phyloP scores from a whole-genome alignment of 2,888 invertebrate species.

The Panopea generosa region DNA sequence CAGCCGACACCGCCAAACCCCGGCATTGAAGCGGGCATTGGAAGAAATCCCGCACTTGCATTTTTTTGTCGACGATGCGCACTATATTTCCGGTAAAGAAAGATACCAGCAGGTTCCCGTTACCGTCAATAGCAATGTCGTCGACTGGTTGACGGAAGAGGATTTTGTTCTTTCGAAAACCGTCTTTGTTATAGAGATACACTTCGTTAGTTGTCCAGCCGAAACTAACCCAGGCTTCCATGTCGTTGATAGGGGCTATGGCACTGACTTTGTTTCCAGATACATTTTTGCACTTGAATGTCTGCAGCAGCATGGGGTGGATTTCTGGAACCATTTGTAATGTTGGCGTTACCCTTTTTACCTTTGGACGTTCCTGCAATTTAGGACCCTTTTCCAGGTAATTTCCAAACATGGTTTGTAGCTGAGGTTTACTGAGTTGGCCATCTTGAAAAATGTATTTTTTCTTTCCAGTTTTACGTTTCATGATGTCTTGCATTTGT shows the following conservation, averaged over 20 bases:
- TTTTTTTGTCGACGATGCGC: conserved; percentile 39
- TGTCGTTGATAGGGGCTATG: conserved; percentile 57
- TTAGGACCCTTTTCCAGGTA: conserved; percentile 44
- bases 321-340: conserved; percentile 55
- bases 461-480: conserved; percentile 38
- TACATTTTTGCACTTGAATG: conserved; percentile 56
- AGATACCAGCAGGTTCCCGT: conserved; percentile 52
- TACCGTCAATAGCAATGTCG: conserved; percentile 49
- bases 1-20: conserved; percentile 45
- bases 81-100: conserved; percentile 54
- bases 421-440: conserved; percentile 24
- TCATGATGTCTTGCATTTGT: conserved; percentile 49
- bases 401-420: conserved; percentile 52
- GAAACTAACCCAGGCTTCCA: conserved; percentile 62
- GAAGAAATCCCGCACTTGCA: conserved; percentile 54
- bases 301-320: conserved; percentile 39
- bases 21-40: conserved; percentile 55
- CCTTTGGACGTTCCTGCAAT: conserved; percentile 6
- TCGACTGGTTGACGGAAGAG: conserved; percentile 47
- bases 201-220: conserved; percentile 65
- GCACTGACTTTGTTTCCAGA: conserved; percentile 60
- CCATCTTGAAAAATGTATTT: conserved; percentile 52
- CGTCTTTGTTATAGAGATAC: conserved; percentile 61
- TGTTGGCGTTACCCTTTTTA: conserved; percentile 11
- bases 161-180: conserved; percentile 41